These are phyloP conservation scores for Montipora capricornis DNA, from an alignment of 64 coral and sea anemone species.

Conservation along the genomic window DNA sequence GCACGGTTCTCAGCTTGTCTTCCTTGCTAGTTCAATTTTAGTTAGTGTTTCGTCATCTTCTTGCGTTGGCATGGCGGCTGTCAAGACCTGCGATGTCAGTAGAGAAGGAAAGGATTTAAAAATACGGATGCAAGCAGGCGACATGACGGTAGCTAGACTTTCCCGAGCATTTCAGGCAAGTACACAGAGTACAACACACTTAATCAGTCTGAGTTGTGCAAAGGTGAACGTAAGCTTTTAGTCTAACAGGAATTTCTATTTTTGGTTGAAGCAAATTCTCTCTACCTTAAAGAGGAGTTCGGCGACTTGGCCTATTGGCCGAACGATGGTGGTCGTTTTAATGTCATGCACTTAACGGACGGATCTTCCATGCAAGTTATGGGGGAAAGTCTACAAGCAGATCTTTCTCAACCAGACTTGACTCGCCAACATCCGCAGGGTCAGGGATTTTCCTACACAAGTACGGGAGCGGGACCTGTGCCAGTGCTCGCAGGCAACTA, in stretches of 20 bases:
- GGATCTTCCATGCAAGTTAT: constrained; percentile 55
- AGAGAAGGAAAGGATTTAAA: constrained; percentile 38
- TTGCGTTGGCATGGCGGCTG: neutral
- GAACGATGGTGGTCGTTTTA: constrained; percentile 59
- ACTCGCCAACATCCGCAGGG: neutral
- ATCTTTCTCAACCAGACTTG: neutral
- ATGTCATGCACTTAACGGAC: neutral
- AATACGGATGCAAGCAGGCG: constrained; percentile 6
- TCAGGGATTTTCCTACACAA: constrained; percentile 5
- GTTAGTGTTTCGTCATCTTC: neutral
- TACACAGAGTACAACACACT: neutral
- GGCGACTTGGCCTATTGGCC: constrained; percentile 66
- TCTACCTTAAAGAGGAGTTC: constrained; percentile 71
- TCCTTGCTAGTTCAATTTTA: neutral
- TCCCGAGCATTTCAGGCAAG: constrained; percentile 61
- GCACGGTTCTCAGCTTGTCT: neutral
- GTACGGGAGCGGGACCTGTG: neutral
- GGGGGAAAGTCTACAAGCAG: constrained; percentile 58
- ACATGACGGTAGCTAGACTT: constrained; percentile 37
- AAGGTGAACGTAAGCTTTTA: neutral
- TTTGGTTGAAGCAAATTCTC: constrained; percentile 35
- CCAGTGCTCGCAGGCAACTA: neutral
- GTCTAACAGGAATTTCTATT: neutral
- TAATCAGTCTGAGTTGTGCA: neutral
- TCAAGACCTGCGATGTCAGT: constrained; percentile 26